Evolutionary conservation across 2,888 invertebrate genomes (phyloP).

Genomic region (Gymnocheta viridis): DNA sequence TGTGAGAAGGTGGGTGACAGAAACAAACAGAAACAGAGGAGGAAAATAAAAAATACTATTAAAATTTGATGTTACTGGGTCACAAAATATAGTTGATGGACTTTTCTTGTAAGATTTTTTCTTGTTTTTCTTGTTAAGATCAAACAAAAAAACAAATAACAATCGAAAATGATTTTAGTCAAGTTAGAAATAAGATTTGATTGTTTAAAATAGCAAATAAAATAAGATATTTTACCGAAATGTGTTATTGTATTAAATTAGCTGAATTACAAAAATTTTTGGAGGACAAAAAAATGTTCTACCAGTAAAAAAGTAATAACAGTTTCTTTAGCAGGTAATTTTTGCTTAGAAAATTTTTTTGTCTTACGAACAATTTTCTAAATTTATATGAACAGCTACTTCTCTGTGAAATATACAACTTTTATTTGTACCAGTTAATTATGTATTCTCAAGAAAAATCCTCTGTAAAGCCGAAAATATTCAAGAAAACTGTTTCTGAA

Average conservation of each 20-base stretch:
- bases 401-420: too few relatives aligned
- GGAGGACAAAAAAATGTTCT: too few relatives aligned
- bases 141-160: background rate
- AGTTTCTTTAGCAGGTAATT: too few relatives aligned
- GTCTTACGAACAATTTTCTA: too few relatives aligned
- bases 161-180: background rate
- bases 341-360: too few relatives aligned
- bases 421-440: too few relatives aligned
- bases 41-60: slow-evolving; percentile 12
- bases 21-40: slow-evolving; percentile 28
- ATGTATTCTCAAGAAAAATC: too few relatives aligned
- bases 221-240: background rate
- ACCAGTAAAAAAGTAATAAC: too few relatives aligned
- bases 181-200: background rate
- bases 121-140: background rate
- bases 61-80: slow-evolving; percentile 55
- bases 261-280: too few relatives aligned
- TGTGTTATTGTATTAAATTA: background rate
- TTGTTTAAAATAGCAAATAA: background rate
- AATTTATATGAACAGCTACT: too few relatives aligned
- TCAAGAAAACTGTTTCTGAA: too few relatives aligned
- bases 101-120: slow-evolving; percentile 53
- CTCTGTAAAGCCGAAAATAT: too few relatives aligned
- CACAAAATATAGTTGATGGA: slow-evolving; percentile 61
- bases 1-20: slow-evolving; percentile 41